These are phyloP conservation scores for Eulithis testata DNA, from an alignment of 2,888 invertebrate species.

Conservation along the genomic window DNA sequence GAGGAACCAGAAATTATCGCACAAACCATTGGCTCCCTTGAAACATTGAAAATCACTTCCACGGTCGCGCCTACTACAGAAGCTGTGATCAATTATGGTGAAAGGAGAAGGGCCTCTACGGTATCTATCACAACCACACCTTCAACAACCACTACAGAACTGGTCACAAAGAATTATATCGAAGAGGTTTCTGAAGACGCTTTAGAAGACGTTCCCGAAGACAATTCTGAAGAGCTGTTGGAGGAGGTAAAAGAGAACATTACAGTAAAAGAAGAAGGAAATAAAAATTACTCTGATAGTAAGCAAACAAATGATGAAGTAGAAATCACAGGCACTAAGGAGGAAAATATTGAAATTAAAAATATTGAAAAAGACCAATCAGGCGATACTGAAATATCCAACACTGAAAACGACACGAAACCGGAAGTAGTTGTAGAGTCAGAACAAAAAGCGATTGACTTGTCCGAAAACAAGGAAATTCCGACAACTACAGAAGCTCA, in stretches of 20 bases:
- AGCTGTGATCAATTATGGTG: slow-evolving; percentile 69
- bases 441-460: slow-evolving; percentile 55
- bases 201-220: too few species aligned
- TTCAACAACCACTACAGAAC: slow-evolving; percentile 35
- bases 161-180: slow-evolving; percentile 32
- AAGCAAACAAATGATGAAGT: slow-evolving; percentile 24
- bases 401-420: slow-evolving; percentile 38
- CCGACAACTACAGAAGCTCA: slow-evolving; percentile 46
- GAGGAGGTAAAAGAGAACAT: slow-evolving; percentile 29
- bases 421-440: slow-evolving; percentile 55
- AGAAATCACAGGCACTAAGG: slow-evolving; percentile 25
- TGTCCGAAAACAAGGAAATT: slow-evolving; percentile 54
- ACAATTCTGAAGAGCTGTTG: slow-evolving; percentile 34
- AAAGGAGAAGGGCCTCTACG: slow-evolving; percentile 50
- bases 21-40: slow-evolving; percentile 58
- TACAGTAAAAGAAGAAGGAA: slow-evolving; percentile 13
- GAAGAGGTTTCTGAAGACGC: slow-evolving; percentile 39
- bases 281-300: slow-evolving; percentile 17
- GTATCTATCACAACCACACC: slow-evolving; percentile 33
- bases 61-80: slow-evolving; percentile 54
- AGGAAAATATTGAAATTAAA: slow-evolving; percentile 13
- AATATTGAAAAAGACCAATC: slow-evolving; percentile 10
- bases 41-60: slow-evolving; percentile 44
- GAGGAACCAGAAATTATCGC: slow-evolving; percentile 58
- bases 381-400: slow-evolving; percentile 12